These are phyloP conservation scores for Colletes latitarsis DNA, from an alignment of 1,140 invertebrate genomes.

Conservation along the genomic window DNA sequence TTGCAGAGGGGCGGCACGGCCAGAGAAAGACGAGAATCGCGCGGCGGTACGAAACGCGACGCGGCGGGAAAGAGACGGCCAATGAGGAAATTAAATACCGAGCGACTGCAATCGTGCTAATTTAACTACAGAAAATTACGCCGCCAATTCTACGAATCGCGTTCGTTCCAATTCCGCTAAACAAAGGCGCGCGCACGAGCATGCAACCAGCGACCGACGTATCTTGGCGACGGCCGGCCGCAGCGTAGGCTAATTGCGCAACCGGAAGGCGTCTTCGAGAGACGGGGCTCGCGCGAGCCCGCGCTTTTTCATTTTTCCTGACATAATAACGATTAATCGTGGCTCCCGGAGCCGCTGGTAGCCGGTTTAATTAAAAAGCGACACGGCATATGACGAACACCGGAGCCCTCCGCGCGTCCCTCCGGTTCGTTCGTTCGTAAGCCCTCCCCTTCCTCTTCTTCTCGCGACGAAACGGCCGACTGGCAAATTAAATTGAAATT, in stretches of 20 bases:
- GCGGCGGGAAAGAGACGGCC: background rate
- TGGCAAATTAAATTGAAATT: conserved; percentile 72
- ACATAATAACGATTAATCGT: conserved; percentile 67
- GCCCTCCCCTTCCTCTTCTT: conserved; percentile 10
- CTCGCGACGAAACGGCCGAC: conserved; percentile 59
- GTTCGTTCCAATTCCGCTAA: conserved; percentile 39
- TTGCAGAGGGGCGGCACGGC: background rate
- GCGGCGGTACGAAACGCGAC: too few species aligned
- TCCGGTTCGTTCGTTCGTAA: background rate
- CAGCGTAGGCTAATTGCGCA: conserved; percentile 23
- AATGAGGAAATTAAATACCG: conserved; percentile 50
- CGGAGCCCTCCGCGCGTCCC: background rate
- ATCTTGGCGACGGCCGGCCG: background rate
- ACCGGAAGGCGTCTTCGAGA: conserved; percentile 34
- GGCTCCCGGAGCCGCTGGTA: conserved; percentile 7
- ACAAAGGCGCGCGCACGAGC: conserved; percentile 1
- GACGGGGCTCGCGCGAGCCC: background rate
- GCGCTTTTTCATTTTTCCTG: conserved; percentile 57
- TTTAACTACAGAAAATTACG: conserved; percentile 53
- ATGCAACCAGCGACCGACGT: background rate
- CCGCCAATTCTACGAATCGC: conserved; percentile 34
- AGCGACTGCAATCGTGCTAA: conserved; percentile 44
- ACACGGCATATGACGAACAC: conserved; percentile 56
- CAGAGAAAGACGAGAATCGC: background rate
- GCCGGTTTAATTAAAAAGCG: conserved; percentile 66